phyloP scores from a whole-genome alignment of 2,113 vertebrate genomes.

The Actinemys pallida region DNA sequence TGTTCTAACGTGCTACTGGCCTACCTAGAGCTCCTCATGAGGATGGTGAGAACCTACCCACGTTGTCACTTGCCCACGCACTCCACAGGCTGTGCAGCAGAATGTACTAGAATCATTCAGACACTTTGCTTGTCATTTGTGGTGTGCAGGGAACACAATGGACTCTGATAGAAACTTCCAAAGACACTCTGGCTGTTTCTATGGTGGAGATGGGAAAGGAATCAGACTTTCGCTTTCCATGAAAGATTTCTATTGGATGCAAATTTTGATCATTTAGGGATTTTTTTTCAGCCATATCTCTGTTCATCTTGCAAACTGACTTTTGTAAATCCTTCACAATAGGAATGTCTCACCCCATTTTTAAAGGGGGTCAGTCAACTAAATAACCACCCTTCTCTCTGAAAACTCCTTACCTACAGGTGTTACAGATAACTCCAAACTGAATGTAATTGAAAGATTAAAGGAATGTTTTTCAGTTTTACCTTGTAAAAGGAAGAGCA shows the following conservation, averaged over 20 bases:
- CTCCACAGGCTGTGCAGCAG: not conserved
- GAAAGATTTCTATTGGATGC: not conserved
- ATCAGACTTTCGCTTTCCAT: no score
- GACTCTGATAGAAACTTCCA: not conserved
- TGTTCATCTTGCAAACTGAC: not conserved
- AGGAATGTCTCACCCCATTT: not conserved
- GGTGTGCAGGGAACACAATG: not conserved
- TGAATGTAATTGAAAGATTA: not conserved
- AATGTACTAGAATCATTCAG: not conserved
- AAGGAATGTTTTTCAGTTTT: not conserved
- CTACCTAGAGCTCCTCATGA: not conserved
- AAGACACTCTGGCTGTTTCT: not conserved
- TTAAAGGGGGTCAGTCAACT: constrained; percentile 16
- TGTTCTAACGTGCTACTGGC: not conserved
- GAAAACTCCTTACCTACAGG: not conserved
- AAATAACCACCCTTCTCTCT: not conserved
- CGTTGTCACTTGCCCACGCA: fast-evolving
- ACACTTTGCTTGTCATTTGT: not conserved
- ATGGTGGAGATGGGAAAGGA: not conserved
- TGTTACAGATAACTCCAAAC: not conserved
- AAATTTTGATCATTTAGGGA: not conserved
- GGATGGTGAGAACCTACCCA: fast-evolving
- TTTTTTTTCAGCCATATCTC: not conserved
- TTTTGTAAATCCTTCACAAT: not conserved
- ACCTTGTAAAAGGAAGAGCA: not conserved